Conservation (phyloP, 1,140 invertebrate species). For the Drosophila fuyamai region DNA sequence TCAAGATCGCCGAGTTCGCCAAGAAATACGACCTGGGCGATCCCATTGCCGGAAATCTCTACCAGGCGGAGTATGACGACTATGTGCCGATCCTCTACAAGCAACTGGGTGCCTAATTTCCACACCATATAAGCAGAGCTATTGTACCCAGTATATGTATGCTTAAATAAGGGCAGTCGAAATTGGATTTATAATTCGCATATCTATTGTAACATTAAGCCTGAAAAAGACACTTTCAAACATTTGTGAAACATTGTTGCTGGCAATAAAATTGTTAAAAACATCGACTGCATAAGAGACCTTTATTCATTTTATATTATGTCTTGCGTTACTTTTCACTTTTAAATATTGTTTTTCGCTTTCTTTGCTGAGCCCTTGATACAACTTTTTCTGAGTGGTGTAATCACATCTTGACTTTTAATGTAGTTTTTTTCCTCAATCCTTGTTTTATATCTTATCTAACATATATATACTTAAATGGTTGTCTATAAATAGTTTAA, state of each 20-base stretch:
- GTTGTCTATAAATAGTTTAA: no score
- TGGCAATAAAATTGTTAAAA: conserved; percentile 52
- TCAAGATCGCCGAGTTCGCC: conserved; percentile 90
- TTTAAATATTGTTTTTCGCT: no score
- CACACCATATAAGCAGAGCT: not conserved
- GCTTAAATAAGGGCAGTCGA: conserved; percentile 32
- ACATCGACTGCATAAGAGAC: conserved; percentile 10
- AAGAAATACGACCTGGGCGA: conserved; percentile 91
- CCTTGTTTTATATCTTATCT: no score
- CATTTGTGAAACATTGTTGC: conserved; percentile 11
- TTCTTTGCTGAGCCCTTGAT: no score
- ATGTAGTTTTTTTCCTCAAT: no score
- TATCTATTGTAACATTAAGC: conserved; percentile 4
- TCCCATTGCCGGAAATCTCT: conserved; percentile 95
- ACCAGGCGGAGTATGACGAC: conserved; percentile 95
- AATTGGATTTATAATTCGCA: conserved; percentile 10
- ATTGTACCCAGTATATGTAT: not conserved
- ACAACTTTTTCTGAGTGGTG: no score
- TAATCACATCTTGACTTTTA: no score
- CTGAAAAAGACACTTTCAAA: conserved; percentile 12
- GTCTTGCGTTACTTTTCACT: no score
- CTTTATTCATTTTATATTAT: not conserved
- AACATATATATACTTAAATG: no score
- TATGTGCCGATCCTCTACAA: conserved; percentile 90
- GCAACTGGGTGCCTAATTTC: conserved; percentile 63